Evolutionary conservation across 2,888 invertebrate species (phyloP).

Genomic region (Hesperia comma): DNA sequence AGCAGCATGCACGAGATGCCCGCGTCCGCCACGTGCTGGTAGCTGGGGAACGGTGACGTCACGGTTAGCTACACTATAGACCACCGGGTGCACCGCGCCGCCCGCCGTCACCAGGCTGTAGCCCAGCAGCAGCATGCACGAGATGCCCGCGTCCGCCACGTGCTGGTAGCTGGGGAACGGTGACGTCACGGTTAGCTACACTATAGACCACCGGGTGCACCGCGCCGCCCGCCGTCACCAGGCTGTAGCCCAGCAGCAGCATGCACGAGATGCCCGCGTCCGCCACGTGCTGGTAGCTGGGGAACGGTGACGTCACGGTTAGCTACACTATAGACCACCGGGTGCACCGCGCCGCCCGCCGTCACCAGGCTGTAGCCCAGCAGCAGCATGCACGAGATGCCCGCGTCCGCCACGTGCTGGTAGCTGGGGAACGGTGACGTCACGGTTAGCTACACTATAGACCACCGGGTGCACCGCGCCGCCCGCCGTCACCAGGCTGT

Average conservation of each 20-base stretch:
- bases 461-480: conserved; percentile 91
- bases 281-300: conserved; percentile 86
- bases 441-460: no score
- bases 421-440: no score
- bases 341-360: conserved; percentile 90
- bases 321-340: no score
- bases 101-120: conserved; percentile 90
- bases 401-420: conserved; percentile 87
- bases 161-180: conserved; percentile 86
- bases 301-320: no score
- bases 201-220: conserved; percentile 91
- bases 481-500: conserved; percentile 89
- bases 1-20: conserved; percentile 86
- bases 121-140: conserved; percentile 85
- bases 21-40: conserved; percentile 87
- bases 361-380: conserved; percentile 88
- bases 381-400: conserved; percentile 85
- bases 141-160: conserved; percentile 87
- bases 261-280: conserved; percentile 87
- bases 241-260: conserved; percentile 84
- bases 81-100: conserved; percentile 90
- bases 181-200: no score
- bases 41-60: conserved; percentile 56
- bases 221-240: conserved; percentile 91
- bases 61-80: no score